Base-by-base conservation (phyloP, 2,888 invertebrate species). In the Acleris holmiana region DNA sequence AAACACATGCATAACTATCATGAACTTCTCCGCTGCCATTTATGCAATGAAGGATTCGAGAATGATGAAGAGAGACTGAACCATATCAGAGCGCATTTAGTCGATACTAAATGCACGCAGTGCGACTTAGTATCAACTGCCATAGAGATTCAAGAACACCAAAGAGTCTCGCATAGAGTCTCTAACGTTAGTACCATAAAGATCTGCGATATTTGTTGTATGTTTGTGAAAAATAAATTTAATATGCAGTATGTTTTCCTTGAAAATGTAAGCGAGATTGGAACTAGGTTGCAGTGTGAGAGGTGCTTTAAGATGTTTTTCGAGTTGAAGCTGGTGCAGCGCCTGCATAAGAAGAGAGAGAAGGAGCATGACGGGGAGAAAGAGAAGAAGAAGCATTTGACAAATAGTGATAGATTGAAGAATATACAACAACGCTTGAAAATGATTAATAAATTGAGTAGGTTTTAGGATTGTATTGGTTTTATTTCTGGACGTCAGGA, bases 391-490 rank as follows among this genome's bases (percentile, higher is more conserved):
- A 76, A 67, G 25, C 57, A 55, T 0, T 47, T 71, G 3, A 67
- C 77, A 0, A 84, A 85, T 35, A 67, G 70, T 17, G 75, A 79
- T 0, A 66, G 84, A 0, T 58, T 86, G 53, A 79, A 77, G 54
- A 75, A 71, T 25, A 82, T 85, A 8, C 68, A 71, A 46, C 69
- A 73, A 10, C 68, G 82, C 58, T 71, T 86, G 63, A 85, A 82
- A 71, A 73, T 73, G 69, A 67, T 83, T 66, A 84, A 77, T 61
- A 67, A 68, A 69, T 17, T 66, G 55, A 68, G 59, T 59, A 69
- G 70, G 62, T 72, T 66, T 71, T 76, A 71, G 68, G 71, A 70
- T 50, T 61, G 68, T 72, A 70, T 50, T 61, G 17, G 49, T 72
- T 56, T 59, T 71, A 6, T 68, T 72, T 63, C 17, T 44, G 15